phyloP scores from a whole-genome alignment of 1,140 invertebrate species.

The Lasioglossum albipes region DNA sequence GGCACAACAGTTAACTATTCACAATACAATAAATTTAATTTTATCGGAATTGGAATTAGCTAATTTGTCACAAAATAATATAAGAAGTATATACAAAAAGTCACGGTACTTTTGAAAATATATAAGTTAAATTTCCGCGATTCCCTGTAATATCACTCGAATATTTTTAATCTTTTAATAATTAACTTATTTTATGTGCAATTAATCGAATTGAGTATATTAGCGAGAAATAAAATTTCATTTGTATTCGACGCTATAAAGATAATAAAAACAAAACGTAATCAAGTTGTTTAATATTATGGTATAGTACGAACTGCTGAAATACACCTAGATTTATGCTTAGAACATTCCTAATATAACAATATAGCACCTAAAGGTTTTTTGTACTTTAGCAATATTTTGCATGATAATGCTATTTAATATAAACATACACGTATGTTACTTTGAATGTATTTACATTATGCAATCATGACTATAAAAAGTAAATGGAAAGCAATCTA shows the following conservation, averaged over 20 bases:
- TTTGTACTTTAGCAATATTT: constrained; percentile 80
- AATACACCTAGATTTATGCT: constrained; percentile 67
- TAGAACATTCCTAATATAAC: constrained; percentile 76
- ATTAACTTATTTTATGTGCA: constrained; percentile 3
- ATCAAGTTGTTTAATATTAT: constrained; percentile 55
- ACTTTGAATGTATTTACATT: constrained; percentile 76
- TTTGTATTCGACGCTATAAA: constrained; percentile 12
- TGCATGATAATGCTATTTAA: constrained; percentile 73
- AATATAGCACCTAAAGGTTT: constrained; percentile 80
- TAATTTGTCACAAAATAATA: constrained; percentile 9
- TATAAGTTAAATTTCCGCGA: constrained; percentile 33
- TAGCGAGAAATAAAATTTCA: constrained; percentile 23
- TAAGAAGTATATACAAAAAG: constrained; percentile 29
- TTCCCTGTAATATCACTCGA: constrained; percentile 18
- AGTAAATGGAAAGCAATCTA: constrained; percentile 71
- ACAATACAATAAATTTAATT: constrained; percentile 11
- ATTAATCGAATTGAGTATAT: constrained; percentile 17
- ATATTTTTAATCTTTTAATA: constrained; percentile 24
- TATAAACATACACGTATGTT: constrained; percentile 67
- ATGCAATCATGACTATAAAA: constrained; percentile 72
- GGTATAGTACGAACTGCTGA: constrained; percentile 65
- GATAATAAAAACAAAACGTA: constrained; percentile 46
- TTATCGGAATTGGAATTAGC: constrained; percentile 15
- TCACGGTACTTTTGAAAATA: constrained; percentile 7
- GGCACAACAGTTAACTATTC: too few relatives aligned